A percentile compares a stretch with the other conserved stretches of the same genome.
phyloP scores from a whole-genome alignment of 1,140 invertebrate genomes.

The Muscidifurax raptorellus region DNA sequence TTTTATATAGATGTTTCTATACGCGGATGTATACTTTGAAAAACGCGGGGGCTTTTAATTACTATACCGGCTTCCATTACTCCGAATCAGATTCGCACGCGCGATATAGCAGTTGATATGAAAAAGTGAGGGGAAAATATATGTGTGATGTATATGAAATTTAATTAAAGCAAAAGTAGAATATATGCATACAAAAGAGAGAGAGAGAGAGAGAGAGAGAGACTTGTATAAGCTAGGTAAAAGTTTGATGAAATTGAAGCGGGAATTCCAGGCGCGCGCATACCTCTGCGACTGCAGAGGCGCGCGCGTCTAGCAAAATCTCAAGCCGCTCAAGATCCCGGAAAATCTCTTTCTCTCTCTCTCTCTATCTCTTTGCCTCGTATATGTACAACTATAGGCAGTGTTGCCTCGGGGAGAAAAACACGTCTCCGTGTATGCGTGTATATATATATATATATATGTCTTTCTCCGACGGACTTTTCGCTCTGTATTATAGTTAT shows the following conservation, averaged over 20 bases:
- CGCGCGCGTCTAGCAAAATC: background rate
- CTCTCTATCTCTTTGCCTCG: background rate
- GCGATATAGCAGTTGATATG: background rate
- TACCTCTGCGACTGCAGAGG: background rate
- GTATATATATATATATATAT: too few species aligned
- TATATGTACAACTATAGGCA: too few species aligned
- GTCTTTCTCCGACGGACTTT: too few species aligned
- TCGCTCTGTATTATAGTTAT: too few species aligned
- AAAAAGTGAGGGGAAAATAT: too few species aligned
- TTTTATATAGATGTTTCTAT: too few species aligned
- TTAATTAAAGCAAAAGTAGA: background rate
- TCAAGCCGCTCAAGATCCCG: background rate
- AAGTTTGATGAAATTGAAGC: background rate
- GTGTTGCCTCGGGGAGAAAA: background rate
- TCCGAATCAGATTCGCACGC: too few species aligned
- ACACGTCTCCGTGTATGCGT: background rate
- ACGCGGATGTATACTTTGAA: too few species aligned
- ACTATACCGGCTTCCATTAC: too few species aligned
- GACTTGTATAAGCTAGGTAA: too few species aligned
- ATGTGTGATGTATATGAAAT: too few species aligned
- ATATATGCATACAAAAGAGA: background rate
- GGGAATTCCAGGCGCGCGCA: background rate
- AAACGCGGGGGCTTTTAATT: too few species aligned
- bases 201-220: background rate
- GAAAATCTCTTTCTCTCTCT: background rate